Percentiles rank a stretch among this genome's conserved stretches.
phyloP scores from a whole-genome alignment of 2,797 vertebrate species.

The Eulemur albifrons region DNA sequence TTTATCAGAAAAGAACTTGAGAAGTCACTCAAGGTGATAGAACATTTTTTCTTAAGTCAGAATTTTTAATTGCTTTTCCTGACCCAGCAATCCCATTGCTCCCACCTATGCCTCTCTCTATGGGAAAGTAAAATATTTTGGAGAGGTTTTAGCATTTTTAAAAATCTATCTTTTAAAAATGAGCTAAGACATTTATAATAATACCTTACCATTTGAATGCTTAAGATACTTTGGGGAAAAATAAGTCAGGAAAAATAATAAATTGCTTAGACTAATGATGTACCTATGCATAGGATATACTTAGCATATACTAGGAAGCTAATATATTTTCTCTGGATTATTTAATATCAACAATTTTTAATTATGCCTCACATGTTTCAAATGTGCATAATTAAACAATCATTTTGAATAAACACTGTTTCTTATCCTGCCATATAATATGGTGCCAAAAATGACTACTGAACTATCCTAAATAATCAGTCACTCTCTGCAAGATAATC shows the following conservation, averaged over 20 bases:
- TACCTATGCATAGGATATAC: background rate
- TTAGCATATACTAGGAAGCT: slow-evolving; percentile 52
- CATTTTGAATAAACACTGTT: slow-evolving; percentile 49
- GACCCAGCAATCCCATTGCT: background rate
- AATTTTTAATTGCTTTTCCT: background rate
- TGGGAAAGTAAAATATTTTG: background rate
- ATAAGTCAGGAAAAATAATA: slow-evolving; percentile 54
- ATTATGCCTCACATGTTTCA: slow-evolving; percentile 52
- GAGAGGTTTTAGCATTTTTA: background rate
- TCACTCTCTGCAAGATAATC: background rate
- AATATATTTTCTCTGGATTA: slow-evolving; percentile 62
- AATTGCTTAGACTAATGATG: slow-evolving; percentile 39
- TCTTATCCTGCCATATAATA: slow-evolving; percentile 10
- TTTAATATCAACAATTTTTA: slow-evolving; percentile 64
- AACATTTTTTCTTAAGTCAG: background rate
- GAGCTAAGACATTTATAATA: slow-evolving; percentile 26
- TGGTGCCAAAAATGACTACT: slow-evolving; percentile 16
- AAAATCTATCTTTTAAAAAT: background rate
- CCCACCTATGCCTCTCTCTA: background rate
- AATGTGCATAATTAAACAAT: slow-evolving; percentile 55
- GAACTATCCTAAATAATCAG: background rate
- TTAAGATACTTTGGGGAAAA: background rate
- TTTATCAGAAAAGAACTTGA: background rate
- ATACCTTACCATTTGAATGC: slow-evolving; percentile 23
- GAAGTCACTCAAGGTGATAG: background rate